Evolutionary conservation across 2,113 vertebrate species (phyloP).

Genomic region (Phainopepla nitens): DNA sequence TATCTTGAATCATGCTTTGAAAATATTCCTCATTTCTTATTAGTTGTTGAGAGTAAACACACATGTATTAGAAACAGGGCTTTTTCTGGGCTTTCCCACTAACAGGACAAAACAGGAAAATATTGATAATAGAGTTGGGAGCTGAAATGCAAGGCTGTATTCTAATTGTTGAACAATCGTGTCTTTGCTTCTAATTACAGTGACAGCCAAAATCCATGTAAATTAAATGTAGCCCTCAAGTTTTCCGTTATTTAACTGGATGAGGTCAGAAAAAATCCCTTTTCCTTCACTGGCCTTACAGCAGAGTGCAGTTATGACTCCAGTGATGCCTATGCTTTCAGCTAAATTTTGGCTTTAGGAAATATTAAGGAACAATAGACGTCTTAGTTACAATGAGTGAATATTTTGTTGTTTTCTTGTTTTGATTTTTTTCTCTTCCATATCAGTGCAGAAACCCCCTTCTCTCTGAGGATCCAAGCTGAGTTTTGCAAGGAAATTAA

Average conservation of each 20-base stretch:
- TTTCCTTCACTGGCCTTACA: background rate
- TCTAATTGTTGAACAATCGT: background rate
- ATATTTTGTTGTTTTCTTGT: background rate
- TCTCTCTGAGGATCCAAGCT: background rate
- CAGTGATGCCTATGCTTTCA: background rate
- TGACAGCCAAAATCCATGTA: background rate
- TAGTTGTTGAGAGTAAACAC: background rate
- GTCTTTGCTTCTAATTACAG: background rate
- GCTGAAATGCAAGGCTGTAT: background rate
- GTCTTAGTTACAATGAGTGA: background rate
- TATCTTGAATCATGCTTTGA: background rate
- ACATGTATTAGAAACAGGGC: background rate
- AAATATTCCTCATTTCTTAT: background rate
- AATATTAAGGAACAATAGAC: background rate
- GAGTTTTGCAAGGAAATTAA: background rate
- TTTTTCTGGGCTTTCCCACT: background rate
- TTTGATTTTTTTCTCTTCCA: background rate
- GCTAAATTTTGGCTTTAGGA: background rate
- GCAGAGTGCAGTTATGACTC: background rate
- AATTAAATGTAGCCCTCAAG: background rate
- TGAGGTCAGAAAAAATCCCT: background rate
- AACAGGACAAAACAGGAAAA: background rate
- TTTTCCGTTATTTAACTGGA: background rate
- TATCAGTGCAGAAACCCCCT: accelerated
- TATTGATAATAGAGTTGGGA: background rate